These are phyloP conservation scores for Charanyca ferruginea DNA, from an alignment of 2,888 invertebrate genomes.

Conservation along the genomic window DNA sequence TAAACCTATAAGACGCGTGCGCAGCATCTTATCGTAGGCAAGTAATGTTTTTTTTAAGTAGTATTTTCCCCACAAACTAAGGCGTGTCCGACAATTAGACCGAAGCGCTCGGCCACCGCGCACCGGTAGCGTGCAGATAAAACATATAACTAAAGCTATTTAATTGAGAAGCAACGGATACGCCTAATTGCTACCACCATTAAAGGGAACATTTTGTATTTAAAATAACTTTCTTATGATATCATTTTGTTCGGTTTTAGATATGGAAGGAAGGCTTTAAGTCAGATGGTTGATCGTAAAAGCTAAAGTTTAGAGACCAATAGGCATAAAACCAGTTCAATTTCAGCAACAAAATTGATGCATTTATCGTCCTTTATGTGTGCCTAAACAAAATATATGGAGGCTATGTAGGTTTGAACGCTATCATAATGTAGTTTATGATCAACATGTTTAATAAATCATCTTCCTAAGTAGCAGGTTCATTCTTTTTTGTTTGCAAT, in stretches of 20 bases:
- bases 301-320: neutral
- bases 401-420: neutral
- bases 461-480: neutral
- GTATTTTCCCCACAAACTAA: conserved; percentile 67
- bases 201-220: conserved; percentile 40
- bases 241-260: conserved; percentile 4
- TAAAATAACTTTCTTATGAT: conserved; percentile 34
- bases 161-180: conserved; percentile 79
- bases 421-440: neutral
- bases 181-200: conserved; percentile 70
- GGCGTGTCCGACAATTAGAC: conserved; percentile 78
- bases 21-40: conserved; percentile 11
- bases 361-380: too few species aligned
- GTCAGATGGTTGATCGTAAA: neutral
- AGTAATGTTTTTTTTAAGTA: conserved; percentile 40
- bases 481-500: neutral
- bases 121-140: conserved; percentile 76
- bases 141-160: conserved; percentile 68
- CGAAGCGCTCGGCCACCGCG: conserved; percentile 64
- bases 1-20: conserved; percentile 10
- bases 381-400: too few species aligned
- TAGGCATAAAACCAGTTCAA: too few species aligned
- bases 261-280: too few species aligned
- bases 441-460: conserved; percentile 7
- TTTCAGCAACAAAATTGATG: too few species aligned